Percentiles rank a stretch among this genome's conserved stretches.
Conservation (phyloP, 35 echinoderm and acorn worm genomes). For the Nesometra sesokonis region DNA sequence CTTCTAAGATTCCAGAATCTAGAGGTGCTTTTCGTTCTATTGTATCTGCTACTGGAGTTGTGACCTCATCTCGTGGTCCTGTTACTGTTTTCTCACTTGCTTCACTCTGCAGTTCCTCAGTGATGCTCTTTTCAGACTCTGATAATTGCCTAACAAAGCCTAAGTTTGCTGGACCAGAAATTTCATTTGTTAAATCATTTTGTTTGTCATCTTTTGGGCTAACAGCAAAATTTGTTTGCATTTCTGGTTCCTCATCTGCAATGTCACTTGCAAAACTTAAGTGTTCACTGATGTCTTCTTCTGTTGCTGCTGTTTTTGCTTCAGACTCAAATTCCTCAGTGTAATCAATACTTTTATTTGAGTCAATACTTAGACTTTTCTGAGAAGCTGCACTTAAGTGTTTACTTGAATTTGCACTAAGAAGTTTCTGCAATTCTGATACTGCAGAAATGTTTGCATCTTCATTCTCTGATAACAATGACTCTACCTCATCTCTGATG, state of each 20-base stretch:
- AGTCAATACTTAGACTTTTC: neutral
- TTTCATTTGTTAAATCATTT: neutral
- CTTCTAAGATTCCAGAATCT: neutral
- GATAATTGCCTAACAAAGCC: neutral
- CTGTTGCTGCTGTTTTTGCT: conserved; percentile 28
- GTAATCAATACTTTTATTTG: neutral
- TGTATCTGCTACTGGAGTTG: conserved; percentile 11
- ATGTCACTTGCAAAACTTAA: conserved; percentile 49
- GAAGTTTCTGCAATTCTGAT: neutral
- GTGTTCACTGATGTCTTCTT: conserved; percentile 98
- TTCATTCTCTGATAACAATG: neutral
- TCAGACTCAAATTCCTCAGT: neutral
- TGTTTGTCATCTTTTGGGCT: neutral
- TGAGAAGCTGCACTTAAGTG: neutral
- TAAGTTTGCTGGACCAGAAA: neutral
- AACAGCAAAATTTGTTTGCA: neutral
- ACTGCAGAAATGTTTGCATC: neutral
- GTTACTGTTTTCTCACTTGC: neutral
- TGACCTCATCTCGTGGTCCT: neutral
- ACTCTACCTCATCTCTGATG: neutral
- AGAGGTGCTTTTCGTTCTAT: neutral
- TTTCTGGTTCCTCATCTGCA: neutral
- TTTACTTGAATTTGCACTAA: neutral
- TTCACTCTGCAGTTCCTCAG: neutral
- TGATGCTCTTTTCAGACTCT: conserved; percentile 25